These are phyloP conservation scores for Tanypteryx hageni DNA, from an alignment of 2,888 invertebrate genomes.

Conservation along the genomic window DNA sequence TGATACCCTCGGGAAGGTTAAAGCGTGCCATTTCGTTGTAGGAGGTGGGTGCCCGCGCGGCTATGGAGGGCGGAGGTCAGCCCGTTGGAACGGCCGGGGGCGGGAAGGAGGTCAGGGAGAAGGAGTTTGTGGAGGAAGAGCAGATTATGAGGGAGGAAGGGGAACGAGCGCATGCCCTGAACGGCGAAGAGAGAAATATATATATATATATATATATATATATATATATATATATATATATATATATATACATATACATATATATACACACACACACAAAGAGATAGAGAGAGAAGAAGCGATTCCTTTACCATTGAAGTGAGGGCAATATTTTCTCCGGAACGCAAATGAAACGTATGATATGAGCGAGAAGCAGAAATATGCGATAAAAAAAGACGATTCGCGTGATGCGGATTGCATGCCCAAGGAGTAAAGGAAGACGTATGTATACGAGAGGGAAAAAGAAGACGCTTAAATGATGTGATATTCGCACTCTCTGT, in stretches of 20 bases:
- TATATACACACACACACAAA: too few species aligned
- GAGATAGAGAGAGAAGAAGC: background rate
- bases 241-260: too few species aligned
- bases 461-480: too few species aligned
- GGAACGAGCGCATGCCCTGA: background rate
- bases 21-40: constrained; percentile 25
- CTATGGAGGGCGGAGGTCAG: background rate
- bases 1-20: constrained; percentile 29
- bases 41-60: background rate
- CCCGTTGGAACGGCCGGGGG: background rate
- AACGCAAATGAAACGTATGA: background rate
- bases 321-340: background rate
- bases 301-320: background rate
- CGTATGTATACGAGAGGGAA: too few species aligned
- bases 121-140: too few species aligned
- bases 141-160: background rate
- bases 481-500: too few species aligned
- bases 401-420: too few species aligned
- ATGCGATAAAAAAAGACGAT: too few species aligned
- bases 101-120: background rate
- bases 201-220: too few species aligned
- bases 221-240: too few species aligned
- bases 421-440: too few species aligned
- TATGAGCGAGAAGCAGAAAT: too few species aligned
- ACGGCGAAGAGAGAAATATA: background rate